Evolutionary conservation across 1,140 invertebrate species (phyloP).

Genomic region (Chlorops oryzae): DNA sequence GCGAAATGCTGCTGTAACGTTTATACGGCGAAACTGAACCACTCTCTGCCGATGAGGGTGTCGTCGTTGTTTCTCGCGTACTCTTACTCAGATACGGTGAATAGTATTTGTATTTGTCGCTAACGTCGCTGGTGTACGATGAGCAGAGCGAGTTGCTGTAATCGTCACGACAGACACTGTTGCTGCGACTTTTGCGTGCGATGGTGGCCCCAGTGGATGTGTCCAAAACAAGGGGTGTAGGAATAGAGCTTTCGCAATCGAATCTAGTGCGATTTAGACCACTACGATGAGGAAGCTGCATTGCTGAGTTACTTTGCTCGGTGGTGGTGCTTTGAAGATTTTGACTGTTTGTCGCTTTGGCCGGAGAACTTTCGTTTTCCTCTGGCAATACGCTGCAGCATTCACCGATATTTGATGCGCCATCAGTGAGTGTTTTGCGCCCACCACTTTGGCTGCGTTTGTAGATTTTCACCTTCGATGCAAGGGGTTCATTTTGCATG

Average conservation of each 20-base stretch:
- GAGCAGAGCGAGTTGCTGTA: conserved; percentile 34
- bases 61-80: conserved; percentile 16
- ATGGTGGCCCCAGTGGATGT: neutral
- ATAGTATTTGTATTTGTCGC: conserved; percentile 45
- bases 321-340: conserved; percentile 16
- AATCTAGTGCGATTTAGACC: conserved; percentile 26
- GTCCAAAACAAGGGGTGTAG: conserved; percentile 4
- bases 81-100: conserved; percentile 41
- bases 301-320: conserved; percentile 29
- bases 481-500: conserved; percentile 42
- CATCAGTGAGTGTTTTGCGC: too few relatives aligned
- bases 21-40: conserved; percentile 20
- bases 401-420: too few relatives aligned
- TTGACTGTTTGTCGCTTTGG: neutral
- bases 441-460: conserved; percentile 44
- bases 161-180: conserved; percentile 38
- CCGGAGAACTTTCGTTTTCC: neutral
- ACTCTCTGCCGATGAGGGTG: too few relatives aligned
- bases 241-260: conserved; percentile 13
- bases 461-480: conserved; percentile 25
- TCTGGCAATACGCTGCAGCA: neutral
- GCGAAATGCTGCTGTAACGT: conserved; percentile 22
- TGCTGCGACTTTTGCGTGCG: conserved; percentile 34
- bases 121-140: conserved; percentile 37
- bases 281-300: too few relatives aligned